Evolutionary conservation across 2,113 vertebrate species (phyloP).

Genomic region (Caranx ignobilis): DNA sequence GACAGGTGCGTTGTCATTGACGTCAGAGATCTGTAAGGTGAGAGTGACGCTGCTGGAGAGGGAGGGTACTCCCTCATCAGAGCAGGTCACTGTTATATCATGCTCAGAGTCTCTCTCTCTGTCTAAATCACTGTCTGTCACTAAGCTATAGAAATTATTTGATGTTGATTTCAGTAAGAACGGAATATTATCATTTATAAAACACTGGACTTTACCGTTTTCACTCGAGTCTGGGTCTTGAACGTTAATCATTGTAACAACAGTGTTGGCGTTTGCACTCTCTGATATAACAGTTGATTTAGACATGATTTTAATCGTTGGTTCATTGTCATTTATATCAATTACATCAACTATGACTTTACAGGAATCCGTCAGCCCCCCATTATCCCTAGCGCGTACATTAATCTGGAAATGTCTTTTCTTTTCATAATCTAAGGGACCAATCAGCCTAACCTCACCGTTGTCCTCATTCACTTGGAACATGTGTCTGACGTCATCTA

Average conservation of each 20-base stretch:
- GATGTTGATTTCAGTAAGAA: slow-evolving; percentile 41
- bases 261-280: slow-evolving; percentile 34
- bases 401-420: slow-evolving; percentile 75
- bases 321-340: slow-evolving; percentile 83
- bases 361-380: slow-evolving; percentile 75
- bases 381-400: slow-evolving; percentile 79
- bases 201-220: slow-evolving; percentile 65
- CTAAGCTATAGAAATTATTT: slow-evolving; percentile 58
- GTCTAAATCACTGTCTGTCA: slow-evolving; percentile 61
- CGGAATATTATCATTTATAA: slow-evolving; percentile 40
- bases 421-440: slow-evolving; percentile 80
- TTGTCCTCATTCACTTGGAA: slow-evolving; percentile 74
- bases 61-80: slow-evolving; percentile 66
- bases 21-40: slow-evolving; percentile 72
- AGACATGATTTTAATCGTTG: slow-evolving; percentile 61
- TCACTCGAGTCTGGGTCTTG: slow-evolving; percentile 73
- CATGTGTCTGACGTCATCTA: slow-evolving; percentile 52
- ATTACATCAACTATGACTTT: slow-evolving; percentile 78
- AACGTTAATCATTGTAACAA: slow-evolving; percentile 68
- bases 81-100: slow-evolving; percentile 67
- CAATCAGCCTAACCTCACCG: slow-evolving; percentile 75
- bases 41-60: slow-evolving; percentile 69
- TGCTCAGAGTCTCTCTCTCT: slow-evolving; percentile 52
- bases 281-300: slow-evolving; percentile 63
- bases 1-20: slow-evolving; percentile 77